Conservation (phyloP, 2,797 vertebrate species). For the Tenualosa ilisha region DNA sequence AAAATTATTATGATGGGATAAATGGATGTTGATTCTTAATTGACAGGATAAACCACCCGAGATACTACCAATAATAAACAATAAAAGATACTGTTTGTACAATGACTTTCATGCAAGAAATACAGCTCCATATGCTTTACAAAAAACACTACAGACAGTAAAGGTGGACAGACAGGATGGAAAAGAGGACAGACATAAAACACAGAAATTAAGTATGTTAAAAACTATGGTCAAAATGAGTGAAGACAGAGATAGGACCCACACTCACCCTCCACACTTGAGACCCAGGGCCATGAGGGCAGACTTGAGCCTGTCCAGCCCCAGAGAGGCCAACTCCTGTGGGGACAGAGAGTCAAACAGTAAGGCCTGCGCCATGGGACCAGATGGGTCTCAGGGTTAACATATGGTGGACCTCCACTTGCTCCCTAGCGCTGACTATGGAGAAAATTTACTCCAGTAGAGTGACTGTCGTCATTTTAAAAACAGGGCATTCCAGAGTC, state of each 20-base stretch:
- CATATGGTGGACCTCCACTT: not conserved
- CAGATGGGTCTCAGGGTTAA: slow-evolving; percentile 1
- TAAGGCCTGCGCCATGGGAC: not conserved
- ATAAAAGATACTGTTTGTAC: too few relatives aligned
- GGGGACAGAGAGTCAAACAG: not conserved
- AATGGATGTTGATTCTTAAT: too few relatives aligned
- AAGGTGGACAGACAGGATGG: too few relatives aligned
- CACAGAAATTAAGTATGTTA: not conserved
- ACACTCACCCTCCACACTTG: slow-evolving; percentile 94
- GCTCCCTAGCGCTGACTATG: not conserved
- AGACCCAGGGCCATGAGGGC: slow-evolving; percentile 94
- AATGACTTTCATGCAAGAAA: too few relatives aligned
- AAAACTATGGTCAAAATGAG: not conserved
- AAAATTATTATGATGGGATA: too few relatives aligned
- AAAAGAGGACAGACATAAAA: too few relatives aligned
- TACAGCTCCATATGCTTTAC: too few relatives aligned
- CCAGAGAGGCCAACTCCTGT: slow-evolving; percentile 95
- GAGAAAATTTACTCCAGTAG: too few relatives aligned
- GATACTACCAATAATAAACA: too few relatives aligned
- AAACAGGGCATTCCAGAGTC: not conserved
- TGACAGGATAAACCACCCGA: too few relatives aligned
- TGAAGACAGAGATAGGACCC: not conserved
- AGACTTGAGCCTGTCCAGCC: slow-evolving; percentile 96
- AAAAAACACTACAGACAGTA: not conserved
- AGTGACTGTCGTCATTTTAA: not conserved